Base-by-base conservation (phyloP, 2,888 invertebrate genomes). In the Seira ritae region DNA sequence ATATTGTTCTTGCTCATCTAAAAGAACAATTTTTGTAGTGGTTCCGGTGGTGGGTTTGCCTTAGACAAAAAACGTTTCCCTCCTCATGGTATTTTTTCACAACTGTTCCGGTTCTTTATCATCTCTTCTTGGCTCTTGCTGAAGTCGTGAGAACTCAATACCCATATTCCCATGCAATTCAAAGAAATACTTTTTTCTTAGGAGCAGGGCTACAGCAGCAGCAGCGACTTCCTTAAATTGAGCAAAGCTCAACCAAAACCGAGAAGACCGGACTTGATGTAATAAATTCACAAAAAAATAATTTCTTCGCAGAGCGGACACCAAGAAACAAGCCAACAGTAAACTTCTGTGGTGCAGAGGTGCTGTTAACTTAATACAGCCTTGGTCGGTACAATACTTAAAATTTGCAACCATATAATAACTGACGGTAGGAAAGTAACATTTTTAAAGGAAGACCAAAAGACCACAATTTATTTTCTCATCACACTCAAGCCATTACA, bases 101-200 rank as follows among this genome's bases (percentile, higher is more conserved):
- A 68, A 68, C 65, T 78, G 79, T 79, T 79, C 79, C 79, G 79
- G 79, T 79, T 73, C 67, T 55, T 79, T 70, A 71, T 67, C 31
- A 31, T 31, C 31, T 31, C 31, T 8, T 31, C 31, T 31, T 31
- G 31, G 31, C 31, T 31, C 31, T 4, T 8, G 31, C 31, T 31
- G 31, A 31, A 31, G n/a, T 55, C 72, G 79, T 79, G 79, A 68
- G 79, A 79, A 79, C 67, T 50, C 50, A 71, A 24, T 70, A 55
- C 37, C 71, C 65, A 71, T 55, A 60, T 79, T 79, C 79, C 72
- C 79, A 79, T 42, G 72, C 20, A 60, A 67, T 31, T 31, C 31
- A 31, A 2, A 31, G 31, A 79, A 55, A 42, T 69, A 65, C 17
- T 78, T 71, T 66, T 42, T 60, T 31, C 8, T 31, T 31, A 4